phyloP scores from a whole-genome alignment of 1,140 invertebrate genomes.

The Leptinotarsa texana region DNA sequence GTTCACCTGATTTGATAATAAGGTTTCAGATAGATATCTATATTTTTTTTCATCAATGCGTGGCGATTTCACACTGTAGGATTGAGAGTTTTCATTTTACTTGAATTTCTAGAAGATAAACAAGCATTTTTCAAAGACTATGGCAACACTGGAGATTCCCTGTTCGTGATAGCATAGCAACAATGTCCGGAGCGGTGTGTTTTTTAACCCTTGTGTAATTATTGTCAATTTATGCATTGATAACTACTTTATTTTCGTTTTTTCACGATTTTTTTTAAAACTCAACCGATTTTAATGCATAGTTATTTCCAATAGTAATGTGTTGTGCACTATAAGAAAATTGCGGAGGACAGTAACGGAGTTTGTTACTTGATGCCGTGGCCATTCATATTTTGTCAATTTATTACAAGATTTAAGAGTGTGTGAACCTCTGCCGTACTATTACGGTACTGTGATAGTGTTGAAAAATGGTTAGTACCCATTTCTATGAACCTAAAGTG shows the following conservation, averaged over 20 bases:
- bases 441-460: conserved; percentile 14
- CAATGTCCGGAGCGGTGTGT: conserved; percentile 8
- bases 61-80: no score
- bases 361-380: conserved; percentile 47
- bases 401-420: conserved; percentile 37
- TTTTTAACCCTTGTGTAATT: conserved; percentile 19
- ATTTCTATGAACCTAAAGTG: background rate
- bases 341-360: conserved; percentile 10
- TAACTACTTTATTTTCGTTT: background rate
- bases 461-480: conserved; percentile 27
- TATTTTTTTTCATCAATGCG: no score
- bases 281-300: background rate
- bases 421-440: conserved; percentile 27
- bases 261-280: background rate
- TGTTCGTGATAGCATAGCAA: background rate
- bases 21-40: no score
- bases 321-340: background rate
- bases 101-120: no score
- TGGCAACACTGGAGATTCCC: background rate
- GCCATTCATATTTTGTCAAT: conserved; percentile 51
- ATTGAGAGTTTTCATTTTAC: no score
- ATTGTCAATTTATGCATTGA: conserved; percentile 4
- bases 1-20: no score
- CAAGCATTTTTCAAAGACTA: background rate
- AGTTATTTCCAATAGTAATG: background rate